Percentiles rank a stretch among this genome's conserved stretches.
Conservation (phyloP, 2,888 invertebrate species). For the Lucinisca nassula region DNA sequence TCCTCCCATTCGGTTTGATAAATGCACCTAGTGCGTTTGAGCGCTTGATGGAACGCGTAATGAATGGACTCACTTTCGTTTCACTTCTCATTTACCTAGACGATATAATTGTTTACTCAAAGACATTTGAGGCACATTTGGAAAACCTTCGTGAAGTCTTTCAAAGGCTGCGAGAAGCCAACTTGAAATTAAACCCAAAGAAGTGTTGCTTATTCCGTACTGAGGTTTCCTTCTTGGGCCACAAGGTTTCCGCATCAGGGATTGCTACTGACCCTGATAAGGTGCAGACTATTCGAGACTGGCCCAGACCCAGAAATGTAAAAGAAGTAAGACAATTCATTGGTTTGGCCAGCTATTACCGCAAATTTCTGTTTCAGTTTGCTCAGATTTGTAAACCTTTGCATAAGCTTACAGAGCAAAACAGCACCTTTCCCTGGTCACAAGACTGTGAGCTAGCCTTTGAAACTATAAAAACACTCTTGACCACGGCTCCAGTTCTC, state of each 20-base stretch:
- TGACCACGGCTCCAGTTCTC: conserved; percentile 43
- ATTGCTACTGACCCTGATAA: conserved; percentile 43
- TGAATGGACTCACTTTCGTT: conserved; percentile 59
- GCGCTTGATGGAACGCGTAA: conserved; percentile 31
- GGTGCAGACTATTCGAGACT: conserved; percentile 28
- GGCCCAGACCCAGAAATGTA: conserved; percentile 37
- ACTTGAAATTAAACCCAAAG: conserved; percentile 53
- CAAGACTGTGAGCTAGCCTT: too few relatives aligned
- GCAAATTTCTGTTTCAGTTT: conserved; percentile 31
- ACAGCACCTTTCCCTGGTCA: too few relatives aligned
- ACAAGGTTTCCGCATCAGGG: conserved; percentile 48
- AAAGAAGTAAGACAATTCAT: conserved; percentile 39
- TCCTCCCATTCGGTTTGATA: conserved; percentile 47
- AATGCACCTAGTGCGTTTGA: too few relatives aligned
- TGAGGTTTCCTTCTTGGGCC: conserved; percentile 52
- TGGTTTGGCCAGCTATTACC: conserved; percentile 57
- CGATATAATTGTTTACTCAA: conserved; percentile 60
- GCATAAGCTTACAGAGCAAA: too few relatives aligned
- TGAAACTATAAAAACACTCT: too few relatives aligned
- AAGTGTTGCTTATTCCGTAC: conserved; percentile 56
- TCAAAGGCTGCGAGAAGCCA: conserved; percentile 41
- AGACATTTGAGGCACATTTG: conserved; percentile 56
- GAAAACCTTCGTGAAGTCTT: conserved; percentile 51
- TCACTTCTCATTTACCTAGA: conserved; percentile 68
- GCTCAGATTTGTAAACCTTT: conserved; percentile 15